Evolutionary conservation across 2,888 invertebrate genomes (phyloP), one percentile per base, ranked within the genome.

Genomic region (Megaustenia siamemsis): DNA sequence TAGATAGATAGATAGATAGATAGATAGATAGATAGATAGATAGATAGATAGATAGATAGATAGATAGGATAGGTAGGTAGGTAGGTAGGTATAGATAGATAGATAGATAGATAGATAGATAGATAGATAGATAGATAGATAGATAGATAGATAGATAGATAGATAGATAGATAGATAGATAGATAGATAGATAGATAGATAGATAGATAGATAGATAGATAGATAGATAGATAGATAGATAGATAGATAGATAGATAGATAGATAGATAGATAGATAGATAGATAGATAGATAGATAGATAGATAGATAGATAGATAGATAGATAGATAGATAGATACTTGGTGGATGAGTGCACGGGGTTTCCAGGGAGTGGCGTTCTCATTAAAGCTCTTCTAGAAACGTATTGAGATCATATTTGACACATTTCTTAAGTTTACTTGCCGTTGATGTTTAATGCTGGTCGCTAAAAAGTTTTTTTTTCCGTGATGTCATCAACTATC

Each of bases 201-300:
- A 68, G 35, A 68, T n/a, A 63, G 63, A 63, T 63, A 63, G 63
- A 63, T 63, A 63, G 63, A 63, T 63, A 63, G 63, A 63, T 63
- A 63, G 63, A 63, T 63, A 63, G 63, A 63, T 63, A 63, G 63
- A 63, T 63, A 63, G 63, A 63, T 63, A 63, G 63, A 63, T 63
- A 63, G 63, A 63, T 63, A 63, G 63, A 63, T 63, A 63, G 63
- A 63, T 63, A 63, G 63, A 63, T 63, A 63, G 63, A 63, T 63
- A 63, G 63, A 63, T 63, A 63, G 63, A 63, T 63, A 63, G 63
- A 63, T 63, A 63, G 63, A 63, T 63, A 63, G 63, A 63, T n/a
- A 63, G 63, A 63, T 63, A 63, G 63, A 63, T 63, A 63, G 63
- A 63, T 63, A 63, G 63, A 63, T 63, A 63, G 63, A 63, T 63